These are phyloP conservation scores for Scolopax rusticola DNA, from an alignment of 2,797 vertebrate species.

Conservation along the genomic window DNA sequence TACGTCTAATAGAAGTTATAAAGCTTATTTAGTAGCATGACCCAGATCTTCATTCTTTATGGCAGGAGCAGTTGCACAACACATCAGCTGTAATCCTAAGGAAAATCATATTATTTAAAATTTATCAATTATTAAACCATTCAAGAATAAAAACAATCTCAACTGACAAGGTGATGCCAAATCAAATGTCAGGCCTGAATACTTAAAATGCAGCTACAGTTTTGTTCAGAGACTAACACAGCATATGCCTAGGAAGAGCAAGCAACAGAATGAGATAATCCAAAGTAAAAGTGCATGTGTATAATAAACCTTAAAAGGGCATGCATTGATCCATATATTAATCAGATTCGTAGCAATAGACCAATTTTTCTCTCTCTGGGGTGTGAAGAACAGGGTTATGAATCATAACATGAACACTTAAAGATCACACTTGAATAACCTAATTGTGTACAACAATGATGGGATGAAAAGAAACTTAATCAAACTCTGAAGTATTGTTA, in stretches of 20 bases:
- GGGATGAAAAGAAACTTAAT: slow-evolving; percentile 59
- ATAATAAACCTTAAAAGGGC: slow-evolving; percentile 52
- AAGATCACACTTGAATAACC: slow-evolving; percentile 60
- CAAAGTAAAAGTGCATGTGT: neutral
- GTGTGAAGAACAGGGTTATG: slow-evolving; percentile 39
- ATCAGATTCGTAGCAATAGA: slow-evolving; percentile 52
- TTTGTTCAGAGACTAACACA: neutral
- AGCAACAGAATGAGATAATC: neutral
- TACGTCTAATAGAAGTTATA: neutral
- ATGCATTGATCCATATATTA: slow-evolving; percentile 54
- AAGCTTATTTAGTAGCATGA: neutral
- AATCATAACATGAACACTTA: slow-evolving; percentile 23
- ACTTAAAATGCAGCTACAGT: neutral
- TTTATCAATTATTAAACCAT: neutral
- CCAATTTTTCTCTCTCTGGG: slow-evolving; percentile 33
- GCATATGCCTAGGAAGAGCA: neutral
- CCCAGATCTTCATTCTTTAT: neutral
- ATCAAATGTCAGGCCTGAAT: neutral
- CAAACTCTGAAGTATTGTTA: slow-evolving; percentile 35
- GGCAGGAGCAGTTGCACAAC: neutral
- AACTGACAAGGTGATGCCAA: neutral
- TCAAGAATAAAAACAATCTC: neutral
- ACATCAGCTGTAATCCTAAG: neutral
- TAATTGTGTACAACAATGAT: slow-evolving; percentile 44
- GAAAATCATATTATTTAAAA: neutral